These are phyloP conservation scores for Portevinia maculata DNA, from an alignment of 2,888 invertebrate species.

Conservation along the genomic window DNA sequence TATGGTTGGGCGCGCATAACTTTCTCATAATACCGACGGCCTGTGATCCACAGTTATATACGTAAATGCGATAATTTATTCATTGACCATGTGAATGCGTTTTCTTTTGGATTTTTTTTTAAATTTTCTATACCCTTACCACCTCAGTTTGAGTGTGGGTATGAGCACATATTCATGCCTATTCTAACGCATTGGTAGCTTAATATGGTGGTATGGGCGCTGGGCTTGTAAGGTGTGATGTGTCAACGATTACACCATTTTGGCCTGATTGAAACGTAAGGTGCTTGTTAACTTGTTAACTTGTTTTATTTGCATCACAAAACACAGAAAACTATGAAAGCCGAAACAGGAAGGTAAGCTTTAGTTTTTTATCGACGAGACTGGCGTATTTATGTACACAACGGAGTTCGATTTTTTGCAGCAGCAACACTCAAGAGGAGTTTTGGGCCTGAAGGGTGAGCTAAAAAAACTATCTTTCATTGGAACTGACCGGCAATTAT, in stretches of 20 bases:
- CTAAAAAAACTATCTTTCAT: constrained; percentile 15
- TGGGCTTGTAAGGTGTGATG: too few relatives aligned
- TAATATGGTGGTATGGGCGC: not conserved
- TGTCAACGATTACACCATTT: too few relatives aligned
- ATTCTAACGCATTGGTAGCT: constrained; percentile 40
- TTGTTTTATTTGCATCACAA: too few relatives aligned
- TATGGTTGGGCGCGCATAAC: constrained; percentile 47
- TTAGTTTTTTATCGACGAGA: constrained; percentile 44
- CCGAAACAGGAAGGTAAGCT: too few relatives aligned
- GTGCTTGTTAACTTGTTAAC: too few relatives aligned
- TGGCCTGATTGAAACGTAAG: constrained; percentile 55
- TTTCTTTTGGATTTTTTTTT: constrained; percentile 11
- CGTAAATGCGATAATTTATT: constrained; percentile 60
- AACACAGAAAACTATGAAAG: too few relatives aligned
- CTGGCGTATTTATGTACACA: not conserved
- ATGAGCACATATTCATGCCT: constrained; percentile 16
- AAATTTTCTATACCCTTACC: not conserved
- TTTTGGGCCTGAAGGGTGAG: not conserved
- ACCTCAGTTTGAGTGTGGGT: constrained; percentile 13
- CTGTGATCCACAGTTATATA: constrained; percentile 20
- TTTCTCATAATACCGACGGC: constrained; percentile 18
- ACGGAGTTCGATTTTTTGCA: not conserved
- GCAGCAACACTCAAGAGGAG: not conserved
- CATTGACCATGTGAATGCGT: constrained; percentile 71
- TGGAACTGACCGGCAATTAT: constrained; percentile 16